Conservation (phyloP, 2,113 vertebrate species). For the Dicentrarchus labrax region DNA sequence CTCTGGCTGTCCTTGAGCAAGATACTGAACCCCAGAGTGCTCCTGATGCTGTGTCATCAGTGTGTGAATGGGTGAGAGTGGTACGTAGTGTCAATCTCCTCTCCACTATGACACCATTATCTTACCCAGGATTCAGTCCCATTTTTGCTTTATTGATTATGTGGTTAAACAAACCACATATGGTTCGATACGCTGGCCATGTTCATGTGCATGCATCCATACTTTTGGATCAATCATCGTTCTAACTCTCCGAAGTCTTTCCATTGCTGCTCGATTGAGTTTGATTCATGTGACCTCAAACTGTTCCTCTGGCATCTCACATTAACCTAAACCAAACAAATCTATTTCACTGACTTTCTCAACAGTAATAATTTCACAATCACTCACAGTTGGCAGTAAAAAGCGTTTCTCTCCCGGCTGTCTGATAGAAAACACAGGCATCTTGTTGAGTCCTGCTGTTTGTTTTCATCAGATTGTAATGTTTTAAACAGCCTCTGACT, state of each 20-base stretch:
- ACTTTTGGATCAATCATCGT: not conserved
- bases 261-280: not conserved
- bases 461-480: constrained; percentile 26
- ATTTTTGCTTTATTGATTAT: not conserved
- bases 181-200: too few relatives aligned
- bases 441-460: constrained; percentile 12
- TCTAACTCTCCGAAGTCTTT: not conserved
- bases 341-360: not conserved
- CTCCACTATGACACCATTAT: too few relatives aligned
- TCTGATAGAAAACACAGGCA: constrained; percentile 34
- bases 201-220: too few relatives aligned
- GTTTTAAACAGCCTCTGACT: constrained; percentile 30
- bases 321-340: not conserved
- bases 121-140: not conserved
- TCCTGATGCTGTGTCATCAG: too few relatives aligned
- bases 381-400: not conserved
- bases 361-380: not conserved
- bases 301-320: constrained; percentile 1
- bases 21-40: too few relatives aligned
- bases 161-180: too few relatives aligned
- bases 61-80: too few relatives aligned
- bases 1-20: too few relatives aligned
- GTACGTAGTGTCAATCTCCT: too few relatives aligned
- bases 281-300: constrained; percentile 23
- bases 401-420: not conserved